These are phyloP conservation scores for Dinomys branickii DNA, from an alignment of 2,113 vertebrate species.

Conservation along the genomic window DNA sequence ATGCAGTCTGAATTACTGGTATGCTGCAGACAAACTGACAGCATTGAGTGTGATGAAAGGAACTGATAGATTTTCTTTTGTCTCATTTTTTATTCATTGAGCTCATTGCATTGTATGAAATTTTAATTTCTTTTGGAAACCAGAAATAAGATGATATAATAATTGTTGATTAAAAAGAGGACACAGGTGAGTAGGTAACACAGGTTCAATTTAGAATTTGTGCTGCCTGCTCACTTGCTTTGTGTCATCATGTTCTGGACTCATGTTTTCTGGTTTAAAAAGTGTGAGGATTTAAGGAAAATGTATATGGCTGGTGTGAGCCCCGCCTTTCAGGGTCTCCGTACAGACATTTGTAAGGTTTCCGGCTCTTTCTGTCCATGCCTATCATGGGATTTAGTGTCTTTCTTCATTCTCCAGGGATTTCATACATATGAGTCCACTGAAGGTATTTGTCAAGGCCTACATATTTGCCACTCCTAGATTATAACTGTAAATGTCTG, in stretches of 20 bases:
- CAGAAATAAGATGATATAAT: neutral
- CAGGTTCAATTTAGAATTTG: neutral
- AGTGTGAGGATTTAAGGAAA: neutral
- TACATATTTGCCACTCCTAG: neutral
- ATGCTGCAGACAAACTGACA: slow-evolving; percentile 6
- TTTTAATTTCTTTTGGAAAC: slow-evolving; percentile 40
- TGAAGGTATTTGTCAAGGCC: neutral
- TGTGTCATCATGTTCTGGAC: neutral
- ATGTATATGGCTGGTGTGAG: neutral
- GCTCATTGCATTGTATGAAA: neutral
- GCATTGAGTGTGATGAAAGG: neutral
- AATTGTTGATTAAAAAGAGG: neutral
- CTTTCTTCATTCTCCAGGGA: neutral
- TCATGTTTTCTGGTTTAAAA: slow-evolving; percentile 20
- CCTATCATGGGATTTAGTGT: neutral
- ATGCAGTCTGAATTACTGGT: neutral
- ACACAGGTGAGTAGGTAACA: neutral
- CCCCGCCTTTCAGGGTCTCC: rapidly evolving
- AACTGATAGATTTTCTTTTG: slow-evolving; percentile 6
- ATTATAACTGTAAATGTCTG: neutral
- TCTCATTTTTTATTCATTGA: slow-evolving; percentile 20
- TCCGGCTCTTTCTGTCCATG: neutral
- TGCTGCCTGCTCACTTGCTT: slow-evolving; percentile 31
- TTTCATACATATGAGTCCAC: neutral
- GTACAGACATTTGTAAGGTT: neutral